Percentiles rank a stretch among this genome's conserved stretches.
Evolutionary conservation across 2,888 invertebrate genomes (phyloP).

Genomic region (Ecdyonurus torrentis): DNA sequence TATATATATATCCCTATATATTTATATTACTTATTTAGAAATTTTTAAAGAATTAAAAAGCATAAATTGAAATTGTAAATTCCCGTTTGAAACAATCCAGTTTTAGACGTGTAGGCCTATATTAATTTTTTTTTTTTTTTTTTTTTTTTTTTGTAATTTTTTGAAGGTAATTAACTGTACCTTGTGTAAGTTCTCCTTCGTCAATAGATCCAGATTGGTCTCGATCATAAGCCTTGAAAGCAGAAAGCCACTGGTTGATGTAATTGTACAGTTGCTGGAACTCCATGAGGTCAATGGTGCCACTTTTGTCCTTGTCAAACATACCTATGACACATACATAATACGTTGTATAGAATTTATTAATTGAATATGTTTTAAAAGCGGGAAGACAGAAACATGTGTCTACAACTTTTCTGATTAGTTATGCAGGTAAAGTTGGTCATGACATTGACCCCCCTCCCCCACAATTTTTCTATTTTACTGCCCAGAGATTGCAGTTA

Average conservation of each 20-base stretch:
- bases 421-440: too few species aligned
- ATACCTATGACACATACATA: constrained; percentile 54
- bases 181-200: constrained; percentile 55
- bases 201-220: constrained; percentile 76
- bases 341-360: too few species aligned
- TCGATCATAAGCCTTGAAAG: constrained; percentile 71
- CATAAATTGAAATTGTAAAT: neutral
- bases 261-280: constrained; percentile 76
- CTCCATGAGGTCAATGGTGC: constrained; percentile 68
- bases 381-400: too few species aligned
- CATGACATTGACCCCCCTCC: too few species aligned
- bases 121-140: too few species aligned
- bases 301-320: constrained; percentile 72
- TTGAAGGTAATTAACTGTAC: constrained; percentile 25
- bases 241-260: constrained; percentile 73
- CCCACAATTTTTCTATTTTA: too few species aligned
- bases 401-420: too few species aligned
- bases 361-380: too few species aligned
- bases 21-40: too few species aligned
- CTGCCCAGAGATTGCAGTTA: too few species aligned
- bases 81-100: neutral
- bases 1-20: too few species aligned
- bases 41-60: constrained; percentile 5
- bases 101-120: too few species aligned
- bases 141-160: neutral